Evolutionary conservation across 2,797 vertebrate species (phyloP), one percentile per base, ranked within the genome.

Genomic region (Buceros bicornis): DNA sequence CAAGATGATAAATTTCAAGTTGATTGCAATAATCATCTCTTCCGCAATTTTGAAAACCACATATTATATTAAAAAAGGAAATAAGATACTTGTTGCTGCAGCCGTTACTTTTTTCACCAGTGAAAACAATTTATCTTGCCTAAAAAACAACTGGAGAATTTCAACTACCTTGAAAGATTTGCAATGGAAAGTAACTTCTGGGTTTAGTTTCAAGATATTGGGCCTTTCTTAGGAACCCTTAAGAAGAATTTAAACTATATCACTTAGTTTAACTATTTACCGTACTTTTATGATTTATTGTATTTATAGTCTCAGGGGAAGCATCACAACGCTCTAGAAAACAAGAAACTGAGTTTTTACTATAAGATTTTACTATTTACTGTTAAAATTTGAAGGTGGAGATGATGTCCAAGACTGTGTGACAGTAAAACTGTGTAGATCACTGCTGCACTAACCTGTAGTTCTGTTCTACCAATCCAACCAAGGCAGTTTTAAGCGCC

Each of bases 321-420:
- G 15, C 2, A 0, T 28, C 20, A 47, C 18, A 73, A 56, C 87
- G 21, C 21, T 70, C 35, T 56, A 65, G 17, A 61, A 82, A 82
- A 50, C 12, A 45, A 16, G 9, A 42, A 60, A 62, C 21, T 13
- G 7, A 61, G 16, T 21, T 60, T 48, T 77, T 28, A 66, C 29
- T 56, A 18, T 4, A 22, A 48, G 22, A 20, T 24, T 48, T 24
- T 48, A 48, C 21, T 48, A 21, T 48, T 48, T 22, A 22, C 48
- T 48, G 47, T 48, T 56, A 33, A 71, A 79, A 58, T 14, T 29
- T 28, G 9, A 66, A 88, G 40, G 35, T 25, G 66, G 65, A 83
- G 10, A 31, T 16, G 5, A 60, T 12, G 21, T 5, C 53, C 43
- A 54, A 42, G 82, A 57, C 12, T 22, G 4, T 1, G 1, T 1